Conservation (phyloP, 2,797 vertebrate genomes). For the Chloroceryle inda region DNA sequence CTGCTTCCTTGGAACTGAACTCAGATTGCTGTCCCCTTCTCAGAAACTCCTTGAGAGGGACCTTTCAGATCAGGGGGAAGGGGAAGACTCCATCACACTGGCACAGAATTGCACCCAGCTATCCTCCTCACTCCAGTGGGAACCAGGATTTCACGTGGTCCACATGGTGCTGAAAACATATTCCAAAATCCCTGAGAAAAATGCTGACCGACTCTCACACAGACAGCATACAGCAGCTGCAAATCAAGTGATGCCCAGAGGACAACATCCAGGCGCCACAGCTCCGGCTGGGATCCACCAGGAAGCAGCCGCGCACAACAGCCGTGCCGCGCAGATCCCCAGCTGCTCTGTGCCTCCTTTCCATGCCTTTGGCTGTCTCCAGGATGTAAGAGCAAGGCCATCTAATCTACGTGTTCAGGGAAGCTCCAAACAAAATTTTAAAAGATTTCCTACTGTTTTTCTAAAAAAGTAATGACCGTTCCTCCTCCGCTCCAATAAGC, state of each 20-base stretch:
- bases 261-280: fast-evolving
- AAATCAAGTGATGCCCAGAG: background rate
- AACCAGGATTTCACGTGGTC: background rate
- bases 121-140: fast-evolving
- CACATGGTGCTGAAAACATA: background rate
- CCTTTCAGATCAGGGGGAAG: background rate
- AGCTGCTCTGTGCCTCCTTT: background rate
- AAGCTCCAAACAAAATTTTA: background rate
- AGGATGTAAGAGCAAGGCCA: background rate
- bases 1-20: background rate
- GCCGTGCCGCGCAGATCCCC: fast-evolving
- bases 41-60: background rate
- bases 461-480: background rate
- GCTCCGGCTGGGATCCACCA: fast-evolving
- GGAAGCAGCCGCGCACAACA: background rate
- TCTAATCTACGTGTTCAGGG: background rate
- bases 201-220: background rate
- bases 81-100: fast-evolving
- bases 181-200: conserved; percentile 26
- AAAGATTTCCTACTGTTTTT: background rate
- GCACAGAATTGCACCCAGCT: background rate
- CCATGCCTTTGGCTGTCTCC: background rate
- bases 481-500: background rate
- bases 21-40: background rate
- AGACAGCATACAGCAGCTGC: background rate